Evolutionary conservation across 2,888 invertebrate genomes (phyloP).

Genomic region (Dynastes hyllus): DNA sequence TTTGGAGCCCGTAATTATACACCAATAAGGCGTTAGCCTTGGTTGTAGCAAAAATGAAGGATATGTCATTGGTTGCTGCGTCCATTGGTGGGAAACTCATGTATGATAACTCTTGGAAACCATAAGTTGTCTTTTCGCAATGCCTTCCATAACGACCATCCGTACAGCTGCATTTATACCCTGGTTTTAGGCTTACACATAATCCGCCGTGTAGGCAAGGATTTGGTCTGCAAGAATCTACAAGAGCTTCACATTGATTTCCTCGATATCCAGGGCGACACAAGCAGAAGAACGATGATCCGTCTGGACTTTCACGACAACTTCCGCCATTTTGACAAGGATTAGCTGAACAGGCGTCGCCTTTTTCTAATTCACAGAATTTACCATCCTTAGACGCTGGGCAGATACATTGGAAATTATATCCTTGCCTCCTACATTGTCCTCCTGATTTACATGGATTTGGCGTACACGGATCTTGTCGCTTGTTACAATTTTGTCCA

Average conservation of each 20-base stretch:
- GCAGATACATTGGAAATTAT: slow-evolving; percentile 89
- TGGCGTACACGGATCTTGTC: slow-evolving; percentile 93
- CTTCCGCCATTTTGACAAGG: slow-evolving; percentile 95
- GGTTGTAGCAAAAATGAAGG: slow-evolving; percentile 92
- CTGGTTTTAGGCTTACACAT: slow-evolving; percentile 91
- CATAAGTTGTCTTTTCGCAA: slow-evolving; percentile 92
- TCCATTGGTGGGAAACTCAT: slow-evolving; percentile 92
- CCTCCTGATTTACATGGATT: slow-evolving; percentile 91
- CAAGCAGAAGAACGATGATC: slow-evolving; percentile 91
- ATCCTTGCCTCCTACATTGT: slow-evolving; percentile 87
- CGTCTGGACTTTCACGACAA: slow-evolving; percentile 90
- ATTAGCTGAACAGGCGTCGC: slow-evolving; percentile 88
- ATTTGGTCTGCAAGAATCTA: slow-evolving; percentile 93
- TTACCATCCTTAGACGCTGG: slow-evolving; percentile 86
- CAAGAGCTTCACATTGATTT: slow-evolving; percentile 89
- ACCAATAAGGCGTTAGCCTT: slow-evolving; percentile 90
- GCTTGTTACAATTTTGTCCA: slow-evolving; percentile 86
- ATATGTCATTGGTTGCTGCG: slow-evolving; percentile 92
- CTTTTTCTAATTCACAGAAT: slow-evolving; percentile 87
- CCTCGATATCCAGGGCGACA: slow-evolving; percentile 95
- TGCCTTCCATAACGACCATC: slow-evolving; percentile 92
- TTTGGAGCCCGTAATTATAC: slow-evolving; percentile 92
- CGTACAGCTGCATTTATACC: slow-evolving; percentile 89
- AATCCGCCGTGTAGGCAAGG: slow-evolving; percentile 94
- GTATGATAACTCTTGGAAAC: slow-evolving; percentile 91